phyloP scores from a whole-genome alignment of 2,888 invertebrate genomes.

The Litoditis marina region DNA sequence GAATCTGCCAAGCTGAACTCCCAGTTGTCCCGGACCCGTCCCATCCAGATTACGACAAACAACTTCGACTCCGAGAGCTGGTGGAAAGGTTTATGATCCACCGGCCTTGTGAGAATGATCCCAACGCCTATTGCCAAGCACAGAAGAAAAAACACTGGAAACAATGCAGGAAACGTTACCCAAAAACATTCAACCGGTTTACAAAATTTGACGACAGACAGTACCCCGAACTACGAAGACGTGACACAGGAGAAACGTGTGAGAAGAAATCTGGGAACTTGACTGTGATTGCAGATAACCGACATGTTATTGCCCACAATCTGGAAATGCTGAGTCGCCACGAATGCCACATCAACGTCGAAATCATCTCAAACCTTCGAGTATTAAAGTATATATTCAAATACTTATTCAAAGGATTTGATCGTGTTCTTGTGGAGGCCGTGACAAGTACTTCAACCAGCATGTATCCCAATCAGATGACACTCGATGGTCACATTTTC shows the following conservation, averaged over 20 bases:
- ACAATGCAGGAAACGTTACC: slow-evolving; percentile 6
- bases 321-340: neutral
- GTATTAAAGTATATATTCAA: slow-evolving; percentile 20
- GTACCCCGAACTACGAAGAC: neutral
- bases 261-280: neutral
- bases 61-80: neutral
- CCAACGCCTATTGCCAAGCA: slow-evolving; percentile 8
- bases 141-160: slow-evolving; percentile 6
- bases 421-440: slow-evolving; percentile 13
- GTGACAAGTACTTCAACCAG: neutral
- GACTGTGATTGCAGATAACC: no score
- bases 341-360: slow-evolving; percentile 13
- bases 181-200: neutral
- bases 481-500: neutral
- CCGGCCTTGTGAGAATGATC: slow-evolving; percentile 5
- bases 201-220: neutral
- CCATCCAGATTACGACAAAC: neutral
- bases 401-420: slow-evolving; percentile 16
- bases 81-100: slow-evolving; percentile 15
- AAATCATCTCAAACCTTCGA: slow-evolving; percentile 6
- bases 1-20: slow-evolving; percentile 3
- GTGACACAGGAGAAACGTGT: neutral
- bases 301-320: slow-evolving; percentile 14
- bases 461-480: neutral
- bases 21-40: neutral